These are phyloP conservation scores for Beris morrisii DNA, from an alignment of 2,888 invertebrate genomes.

Conservation along the genomic window DNA sequence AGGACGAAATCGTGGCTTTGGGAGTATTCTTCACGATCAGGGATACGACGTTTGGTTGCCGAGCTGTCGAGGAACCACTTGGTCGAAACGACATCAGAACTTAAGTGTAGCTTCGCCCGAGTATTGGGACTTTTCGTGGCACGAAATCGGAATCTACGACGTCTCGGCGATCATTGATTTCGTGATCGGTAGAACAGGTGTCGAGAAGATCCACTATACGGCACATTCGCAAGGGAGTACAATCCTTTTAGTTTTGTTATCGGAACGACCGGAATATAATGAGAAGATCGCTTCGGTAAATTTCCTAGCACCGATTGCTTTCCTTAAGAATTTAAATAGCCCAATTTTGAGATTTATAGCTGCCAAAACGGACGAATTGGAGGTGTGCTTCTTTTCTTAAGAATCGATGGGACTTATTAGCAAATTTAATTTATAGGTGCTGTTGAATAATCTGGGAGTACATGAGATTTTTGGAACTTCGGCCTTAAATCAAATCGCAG, in stretches of 20 bases:
- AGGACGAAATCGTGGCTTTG: conserved; percentile 46
- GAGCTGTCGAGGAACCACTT: conserved; percentile 49
- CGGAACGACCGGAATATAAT: conserved; percentile 47
- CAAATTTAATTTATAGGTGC: conserved; percentile 42
- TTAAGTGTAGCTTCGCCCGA: conserved; percentile 44
- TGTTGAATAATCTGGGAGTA: conserved; percentile 51
- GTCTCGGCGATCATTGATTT: conserved; percentile 50
- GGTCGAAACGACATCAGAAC: conserved; percentile 48
- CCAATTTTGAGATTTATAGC: conserved; percentile 47
- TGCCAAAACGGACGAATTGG: conserved; percentile 43
- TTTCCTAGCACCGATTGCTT: conserved; percentile 49
- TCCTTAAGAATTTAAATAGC: conserved; percentile 46
- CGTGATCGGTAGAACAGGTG: conserved; percentile 43
- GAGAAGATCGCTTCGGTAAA: conserved; percentile 48
- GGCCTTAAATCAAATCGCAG: conserved; percentile 51
- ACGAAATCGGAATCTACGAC: conserved; percentile 52
- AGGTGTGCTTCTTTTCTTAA: conserved; percentile 39
- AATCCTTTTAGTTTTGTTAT: conserved; percentile 46
- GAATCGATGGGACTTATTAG: no score
- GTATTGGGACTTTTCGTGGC: conserved; percentile 54
- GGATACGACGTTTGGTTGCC: conserved; percentile 53
- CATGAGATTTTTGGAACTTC: conserved; percentile 49
- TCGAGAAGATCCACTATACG: conserved; percentile 47
- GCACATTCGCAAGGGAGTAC: conserved; percentile 52
- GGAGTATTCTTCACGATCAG: conserved; percentile 48